Base-by-base conservation (phyloP, 1,140 invertebrate species). In the Halictus rubicundus region DNA sequence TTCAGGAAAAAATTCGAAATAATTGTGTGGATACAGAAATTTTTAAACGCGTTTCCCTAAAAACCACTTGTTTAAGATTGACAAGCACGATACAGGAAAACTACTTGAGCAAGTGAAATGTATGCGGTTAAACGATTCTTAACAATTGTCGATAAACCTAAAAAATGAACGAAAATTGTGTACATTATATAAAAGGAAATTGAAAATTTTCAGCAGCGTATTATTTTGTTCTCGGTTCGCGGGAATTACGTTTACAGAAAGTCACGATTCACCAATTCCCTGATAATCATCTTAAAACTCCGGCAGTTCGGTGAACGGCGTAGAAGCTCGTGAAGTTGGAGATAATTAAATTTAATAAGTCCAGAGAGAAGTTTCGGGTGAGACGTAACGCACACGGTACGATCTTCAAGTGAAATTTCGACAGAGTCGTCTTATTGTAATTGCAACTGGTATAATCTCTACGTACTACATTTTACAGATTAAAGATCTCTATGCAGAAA, bases 281-380 rank as follows among this genome's bases (percentile, higher is more conserved):
- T 21, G 9, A 39, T 52, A 61, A 70, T 78, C 27, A 25, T 39
- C 54, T 52, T 32, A 21, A 78, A 70, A 78, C 49, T 52, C 21
- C 1, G 42, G 3, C 12, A 49, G 74, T 63, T 63, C 23, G n/a
- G 25, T 7, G 65, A 68, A 59, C 37, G 32, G 37, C 8, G 39
- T 32, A 21, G 74, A 73, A 60, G 46, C 23, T 57, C 59, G 49
- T 16, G 25, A 46, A 78, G 72, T 72, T 78, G 46, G 69, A 5
- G 61, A 59, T 73, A 73, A 78, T 72, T 73, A 57, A 42, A 64
- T 78, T 78, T 72, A 78, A 72, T 72, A 78, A 78, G 69, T 19
- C 42, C 14, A 46, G 42, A 19, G n/a, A 37, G 59, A 78, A 65
- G 60, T 78, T 78, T 59, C 77, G 25, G 42, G 42, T 19, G 75